Percentiles rank a stretch among this genome's conserved stretches.
These are phyloP conservation scores for Thymelicus lineola DNA, from an alignment of 2,888 invertebrate species.

Conservation along the genomic window DNA sequence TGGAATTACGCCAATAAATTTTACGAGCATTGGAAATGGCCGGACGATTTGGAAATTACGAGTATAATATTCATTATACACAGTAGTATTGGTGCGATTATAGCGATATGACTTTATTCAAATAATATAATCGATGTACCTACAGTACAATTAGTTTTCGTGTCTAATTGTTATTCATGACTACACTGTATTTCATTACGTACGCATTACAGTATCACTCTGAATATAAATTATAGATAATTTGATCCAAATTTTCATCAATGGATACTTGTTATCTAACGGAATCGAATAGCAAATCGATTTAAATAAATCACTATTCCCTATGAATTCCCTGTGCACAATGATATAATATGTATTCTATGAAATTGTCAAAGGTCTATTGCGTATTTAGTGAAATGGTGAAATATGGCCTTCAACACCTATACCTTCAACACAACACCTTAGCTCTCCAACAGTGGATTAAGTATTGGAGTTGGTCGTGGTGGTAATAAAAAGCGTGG, in stretches of 20 bases:
- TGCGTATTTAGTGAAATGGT: too few relatives aligned
- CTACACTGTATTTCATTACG: conserved; percentile 7
- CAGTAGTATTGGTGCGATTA: conserved; percentile 5
- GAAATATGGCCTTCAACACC: too few relatives aligned
- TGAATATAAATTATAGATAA: conserved; percentile 23
- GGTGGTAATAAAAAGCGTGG: too few relatives aligned
- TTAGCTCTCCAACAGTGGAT: too few relatives aligned
- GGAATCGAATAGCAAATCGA: too few relatives aligned
- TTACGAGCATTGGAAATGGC: conserved; percentile 15
- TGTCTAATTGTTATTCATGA: conserved; percentile 23
- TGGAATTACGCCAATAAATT: conserved; percentile 28
- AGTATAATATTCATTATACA: conserved; percentile 25
- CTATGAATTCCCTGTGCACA: too few relatives aligned
- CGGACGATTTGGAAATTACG: conserved; percentile 26
- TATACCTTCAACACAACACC: too few relatives aligned
- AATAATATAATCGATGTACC: conserved; percentile 28
- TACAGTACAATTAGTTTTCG: conserved; percentile 19
- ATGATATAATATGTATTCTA: too few relatives aligned
- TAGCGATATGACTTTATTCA: conserved; percentile 6
- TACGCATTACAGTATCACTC: conserved; percentile 28
- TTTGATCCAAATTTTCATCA: conserved; percentile 11
- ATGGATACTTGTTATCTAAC: not conserved
- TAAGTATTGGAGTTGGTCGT: too few relatives aligned
- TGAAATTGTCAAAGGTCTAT: too few relatives aligned
- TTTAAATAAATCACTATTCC: too few relatives aligned